Percentiles rank a stretch among this genome's conserved stretches.
Evolutionary conservation across 2,888 invertebrate genomes (phyloP).

Genomic region (Orthosia cruda): DNA sequence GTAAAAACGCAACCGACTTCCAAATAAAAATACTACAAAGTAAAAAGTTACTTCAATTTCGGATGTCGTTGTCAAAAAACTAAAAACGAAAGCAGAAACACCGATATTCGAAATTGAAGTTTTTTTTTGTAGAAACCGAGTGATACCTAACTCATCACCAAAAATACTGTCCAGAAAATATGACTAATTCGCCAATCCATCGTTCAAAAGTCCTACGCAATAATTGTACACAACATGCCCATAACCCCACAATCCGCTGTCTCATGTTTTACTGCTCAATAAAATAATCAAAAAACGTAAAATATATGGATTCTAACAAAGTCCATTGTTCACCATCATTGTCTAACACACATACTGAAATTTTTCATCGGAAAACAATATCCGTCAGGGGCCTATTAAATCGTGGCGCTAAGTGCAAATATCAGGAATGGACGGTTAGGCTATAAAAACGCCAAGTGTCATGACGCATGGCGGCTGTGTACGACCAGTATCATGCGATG

Average conservation of each 20-base stretch:
- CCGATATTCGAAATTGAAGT: too few relatives aligned
- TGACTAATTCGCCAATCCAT: background rate
- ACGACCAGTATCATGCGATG: constrained; percentile 60
- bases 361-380: constrained; percentile 65
- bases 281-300: constrained; percentile 43
- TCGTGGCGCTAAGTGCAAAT: constrained; percentile 68
- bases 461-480: constrained; percentile 70
- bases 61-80: too few relatives aligned
- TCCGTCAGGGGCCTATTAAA: constrained; percentile 61
- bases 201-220: constrained; percentile 2
- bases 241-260: constrained; percentile 17
- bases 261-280: constrained; percentile 49
- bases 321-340: constrained; percentile 46
- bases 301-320: constrained; percentile 47
- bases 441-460: constrained; percentile 71
- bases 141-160: background rate
- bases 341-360: constrained; percentile 57
- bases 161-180: background rate
- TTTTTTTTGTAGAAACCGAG: too few relatives aligned
- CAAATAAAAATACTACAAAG: too few relatives aligned
- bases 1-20: too few relatives aligned
- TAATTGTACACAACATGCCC: constrained; percentile 19
- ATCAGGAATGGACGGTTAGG: constrained; percentile 63
- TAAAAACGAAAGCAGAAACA: too few relatives aligned
- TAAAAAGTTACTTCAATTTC: too few relatives aligned